Evolutionary conservation across 2,113 vertebrate genomes (phyloP).

Genomic region (Oryzias woworae): DNA sequence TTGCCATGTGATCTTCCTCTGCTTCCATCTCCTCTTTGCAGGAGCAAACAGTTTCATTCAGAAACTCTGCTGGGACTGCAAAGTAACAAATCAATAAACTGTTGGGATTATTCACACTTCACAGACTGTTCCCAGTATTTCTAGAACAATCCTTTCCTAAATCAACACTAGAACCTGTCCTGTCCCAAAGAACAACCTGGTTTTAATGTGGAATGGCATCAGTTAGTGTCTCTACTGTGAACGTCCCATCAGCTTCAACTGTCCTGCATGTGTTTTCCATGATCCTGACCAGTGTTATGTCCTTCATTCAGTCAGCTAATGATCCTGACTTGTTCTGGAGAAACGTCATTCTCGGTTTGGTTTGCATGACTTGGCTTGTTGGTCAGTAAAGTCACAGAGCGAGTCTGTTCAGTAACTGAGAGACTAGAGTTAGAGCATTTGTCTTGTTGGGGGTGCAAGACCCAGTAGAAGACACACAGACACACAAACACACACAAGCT

Average conservation of each 20-base stretch:
- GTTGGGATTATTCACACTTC: too few relatives aligned
- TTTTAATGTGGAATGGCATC: not conserved
- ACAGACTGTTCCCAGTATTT: not conserved
- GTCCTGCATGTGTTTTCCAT: not conserved
- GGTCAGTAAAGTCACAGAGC: not conserved
- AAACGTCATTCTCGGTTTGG: constrained; percentile 4
- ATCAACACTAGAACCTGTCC: too few relatives aligned
- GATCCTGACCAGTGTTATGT: not conserved
- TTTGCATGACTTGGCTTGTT: constrained; percentile 21
- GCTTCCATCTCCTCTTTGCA: not conserved
- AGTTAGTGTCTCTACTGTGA: not conserved
- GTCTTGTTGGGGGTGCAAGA: constrained; percentile 36
- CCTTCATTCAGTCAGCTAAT: not conserved
- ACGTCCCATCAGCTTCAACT: not conserved
- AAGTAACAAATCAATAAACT: not conserved
- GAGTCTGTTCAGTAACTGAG: not conserved
- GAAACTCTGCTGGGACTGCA: not conserved
- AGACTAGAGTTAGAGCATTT: not conserved
- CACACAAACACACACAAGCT: constrained; percentile 42
- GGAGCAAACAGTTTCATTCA: constrained; percentile 3
- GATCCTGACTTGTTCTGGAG: constrained; percentile 47
- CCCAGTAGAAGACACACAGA: constrained; percentile 50
- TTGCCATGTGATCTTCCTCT: constrained; percentile 70
- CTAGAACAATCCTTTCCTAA: not conserved
- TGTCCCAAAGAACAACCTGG: too few relatives aligned